phyloP scores from a whole-genome alignment of 2,113 vertebrate genomes.

The Cervus canadensis region DNA sequence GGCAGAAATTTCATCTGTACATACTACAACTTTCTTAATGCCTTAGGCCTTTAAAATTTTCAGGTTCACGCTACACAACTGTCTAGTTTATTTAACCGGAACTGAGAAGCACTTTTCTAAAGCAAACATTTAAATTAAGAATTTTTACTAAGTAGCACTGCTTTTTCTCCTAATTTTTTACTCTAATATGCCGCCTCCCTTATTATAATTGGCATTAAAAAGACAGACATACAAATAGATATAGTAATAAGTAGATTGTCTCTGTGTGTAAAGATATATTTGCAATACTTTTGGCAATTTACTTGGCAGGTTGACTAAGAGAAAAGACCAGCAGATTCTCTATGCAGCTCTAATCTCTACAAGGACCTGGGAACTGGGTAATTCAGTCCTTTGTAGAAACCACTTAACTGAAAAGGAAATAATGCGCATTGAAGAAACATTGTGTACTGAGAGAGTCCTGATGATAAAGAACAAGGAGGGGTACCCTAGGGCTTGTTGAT shows the following conservation, averaged over 20 bases:
- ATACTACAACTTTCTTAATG: not conserved
- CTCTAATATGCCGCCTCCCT: not conserved
- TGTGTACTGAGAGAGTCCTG: not conserved
- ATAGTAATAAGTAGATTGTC: not conserved
- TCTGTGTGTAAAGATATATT: not conserved
- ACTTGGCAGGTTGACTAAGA: not conserved
- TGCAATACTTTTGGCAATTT: not conserved
- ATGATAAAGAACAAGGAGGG: conserved; percentile 1
- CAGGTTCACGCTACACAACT: not conserved
- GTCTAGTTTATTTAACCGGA: not conserved
- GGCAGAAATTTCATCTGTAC: not conserved
- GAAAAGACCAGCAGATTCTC: not conserved
- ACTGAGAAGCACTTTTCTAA: not conserved
- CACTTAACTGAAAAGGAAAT: conserved; percentile 32
- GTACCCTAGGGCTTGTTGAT: conserved; percentile 3
- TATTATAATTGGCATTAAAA: not conserved
- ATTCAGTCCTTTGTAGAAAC: not conserved
- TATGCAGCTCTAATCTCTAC: not conserved
- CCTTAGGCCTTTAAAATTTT: not conserved
- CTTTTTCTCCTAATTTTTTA: not conserved
- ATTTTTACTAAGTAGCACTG: not conserved
- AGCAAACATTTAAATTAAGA: conserved; percentile 38
- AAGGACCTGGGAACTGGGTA: not conserved
- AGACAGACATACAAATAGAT: not conserved
- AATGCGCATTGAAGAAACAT: not conserved